Base-by-base conservation (phyloP, 2,888 invertebrate species). In the Scrobipalpa costella region DNA sequence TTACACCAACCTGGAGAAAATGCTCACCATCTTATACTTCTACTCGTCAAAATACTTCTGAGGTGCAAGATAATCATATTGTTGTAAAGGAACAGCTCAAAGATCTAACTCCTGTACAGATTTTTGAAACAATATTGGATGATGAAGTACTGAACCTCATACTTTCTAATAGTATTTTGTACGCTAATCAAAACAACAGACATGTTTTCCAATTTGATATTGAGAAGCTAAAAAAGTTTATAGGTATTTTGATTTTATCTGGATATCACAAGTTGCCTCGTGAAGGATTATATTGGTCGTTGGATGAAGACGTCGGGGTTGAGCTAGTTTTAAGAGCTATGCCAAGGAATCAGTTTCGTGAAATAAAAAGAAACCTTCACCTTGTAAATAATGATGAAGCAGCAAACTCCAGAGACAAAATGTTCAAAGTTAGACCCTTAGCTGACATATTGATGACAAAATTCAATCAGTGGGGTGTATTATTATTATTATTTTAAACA, bases 381-480 rank as follows among this genome's bases (percentile, higher is more conserved):
- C 40, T 68, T 36, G 64, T 58, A 0, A 34, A 67, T 36, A 67
- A 67, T 33, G 38, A 66, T 27, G 11, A 33, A 52, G 66, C 63
- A 59, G 9, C 57, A 7, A 62, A 7, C 19, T 34, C 66, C 1
- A 66, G 27, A 33, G 64, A 69, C 17, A 67, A 66, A 60, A 67
- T 69, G 67, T 69, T 67, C 66, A 69, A 69, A 64, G 61, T 69
- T 7, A 33, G 67, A 44, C 61, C 64, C 11, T 44, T 66, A 11
- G 59, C 63, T 19, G 59, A 67, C 44, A 63, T 65, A 27, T 66
- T 76, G 1, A 66, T 64, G 62, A 38, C 68, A 49, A 68, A 71
- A 11, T 71, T 69, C 55, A 33, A 59, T 13, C 71, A 73, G 61
- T 70, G 67, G 65, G 68, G 68, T 36, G 68, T 73, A n/a, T n/a